Conservation (phyloP, 2,797 vertebrate genomes). For the Intellagama lesueurii region DNA sequence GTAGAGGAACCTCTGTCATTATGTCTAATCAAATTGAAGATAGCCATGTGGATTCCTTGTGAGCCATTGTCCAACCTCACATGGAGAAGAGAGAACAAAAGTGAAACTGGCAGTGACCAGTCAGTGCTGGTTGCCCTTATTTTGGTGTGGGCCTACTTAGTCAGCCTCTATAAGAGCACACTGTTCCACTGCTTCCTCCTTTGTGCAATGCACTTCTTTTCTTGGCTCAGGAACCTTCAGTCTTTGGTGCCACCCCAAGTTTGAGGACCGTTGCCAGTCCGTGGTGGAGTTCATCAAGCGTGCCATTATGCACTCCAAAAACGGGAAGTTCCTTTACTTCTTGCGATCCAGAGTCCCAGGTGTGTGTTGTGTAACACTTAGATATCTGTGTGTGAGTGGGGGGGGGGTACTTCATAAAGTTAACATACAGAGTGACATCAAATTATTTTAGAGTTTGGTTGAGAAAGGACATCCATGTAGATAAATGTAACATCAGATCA, state of each 20-base stretch:
- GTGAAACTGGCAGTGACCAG: too few species aligned
- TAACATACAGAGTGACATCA: not conserved
- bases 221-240: constrained; percentile 85
- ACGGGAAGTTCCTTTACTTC: constrained; percentile 97
- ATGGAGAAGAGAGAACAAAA: too few species aligned
- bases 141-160: not conserved
- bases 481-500: not conserved
- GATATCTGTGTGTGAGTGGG: not conserved
- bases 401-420: not conserved
- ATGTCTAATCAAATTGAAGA: too few species aligned
- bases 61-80: too few species aligned
- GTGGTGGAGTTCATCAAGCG: constrained; percentile 98
- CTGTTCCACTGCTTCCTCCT: not conserved
- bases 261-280: constrained; percentile 96
- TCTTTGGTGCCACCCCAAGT: constrained; percentile 91
- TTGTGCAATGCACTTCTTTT: not conserved
- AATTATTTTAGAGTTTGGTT: not conserved
- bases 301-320: constrained; percentile 98
- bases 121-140: not conserved
- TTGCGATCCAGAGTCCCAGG: constrained; percentile 95
- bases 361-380: constrained; percentile 65
- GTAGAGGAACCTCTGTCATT: too few species aligned
- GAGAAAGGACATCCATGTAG: not conserved
- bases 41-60: too few species aligned
- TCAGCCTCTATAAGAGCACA: not conserved